Base-by-base conservation (phyloP, 2,797 vertebrate genomes). In the Austrolebias charrua region DNA sequence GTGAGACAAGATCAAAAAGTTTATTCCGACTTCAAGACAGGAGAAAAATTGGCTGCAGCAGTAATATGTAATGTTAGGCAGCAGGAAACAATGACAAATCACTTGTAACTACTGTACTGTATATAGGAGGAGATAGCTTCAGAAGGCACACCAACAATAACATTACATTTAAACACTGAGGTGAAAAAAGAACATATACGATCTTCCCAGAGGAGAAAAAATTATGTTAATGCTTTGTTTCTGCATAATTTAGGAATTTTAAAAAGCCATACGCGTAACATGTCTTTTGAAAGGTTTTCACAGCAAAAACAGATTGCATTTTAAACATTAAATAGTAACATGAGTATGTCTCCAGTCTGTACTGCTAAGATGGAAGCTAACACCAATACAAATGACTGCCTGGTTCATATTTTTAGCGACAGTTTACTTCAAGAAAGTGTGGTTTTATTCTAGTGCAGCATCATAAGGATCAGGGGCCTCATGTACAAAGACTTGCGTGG, bases 51-150 rank as follows among this genome's bases (percentile, higher is more conserved):
- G 56, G 62, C 63, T 80, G 69, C 59, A 68, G 68, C 42, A 51
- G 62, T 65, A 81, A 79, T 79, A 55, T 64, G 55, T 75, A 81
- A 67, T 74, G 50, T 49, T 43, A 67, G 72, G 77, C 74, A 68
- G 60, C 59, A 61, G 68, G 62, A 55, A 71, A 63, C 74, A 78
- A 65, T 81, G 82, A 86, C 67, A 62, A 81, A 79, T 59, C 52
- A 76, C 70, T 43, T 29, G 55, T 66, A 71, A 73, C 78, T 69
- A n/a, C n/a, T n/a, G n/a, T n/a, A n/a, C n/a, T n/a, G n/a, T n/a
- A 63, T 69, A 66, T 51, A 73, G 55, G 42, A 35, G 35, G 47
- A 55, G 52, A 68, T 55, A 73, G 73, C n/a, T 60, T 35, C 53
- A 60, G 58, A 33, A 62, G 55, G 48, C 59, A 46, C 53, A 68